Conservation (phyloP, 2,888 invertebrate genomes). For the Drosophila aldrichi region DNA sequence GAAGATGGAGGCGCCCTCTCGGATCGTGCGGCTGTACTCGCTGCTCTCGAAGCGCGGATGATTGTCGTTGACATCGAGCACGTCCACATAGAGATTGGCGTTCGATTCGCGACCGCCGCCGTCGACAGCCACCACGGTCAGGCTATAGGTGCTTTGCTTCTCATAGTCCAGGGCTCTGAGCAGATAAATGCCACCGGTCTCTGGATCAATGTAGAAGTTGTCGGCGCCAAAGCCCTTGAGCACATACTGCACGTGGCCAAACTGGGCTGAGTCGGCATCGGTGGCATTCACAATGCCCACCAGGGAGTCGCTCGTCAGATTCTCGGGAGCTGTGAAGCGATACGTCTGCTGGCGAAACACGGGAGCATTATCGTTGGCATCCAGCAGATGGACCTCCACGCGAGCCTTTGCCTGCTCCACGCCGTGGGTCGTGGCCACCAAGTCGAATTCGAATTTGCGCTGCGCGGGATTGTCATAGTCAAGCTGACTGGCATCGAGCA, state of each 20-base stretch:
- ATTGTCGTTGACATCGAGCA: conserved; percentile 92
- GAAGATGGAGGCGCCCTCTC: conserved; percentile 91
- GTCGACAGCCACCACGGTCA: conserved; percentile 92
- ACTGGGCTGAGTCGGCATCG: conserved; percentile 90
- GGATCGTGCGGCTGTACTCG: conserved; percentile 91
- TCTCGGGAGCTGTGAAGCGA: conserved; percentile 89
- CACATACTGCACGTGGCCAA: conserved; percentile 90
- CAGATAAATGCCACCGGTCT: conserved; percentile 89
- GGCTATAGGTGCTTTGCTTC: conserved; percentile 91
- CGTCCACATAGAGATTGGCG: conserved; percentile 89
- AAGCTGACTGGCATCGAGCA: conserved; percentile 88
- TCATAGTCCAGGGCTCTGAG: conserved; percentile 91
- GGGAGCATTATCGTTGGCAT: conserved; percentile 93
- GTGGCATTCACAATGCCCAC: conserved; percentile 89
- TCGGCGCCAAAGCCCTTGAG: conserved; percentile 92
- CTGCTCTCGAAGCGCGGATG: conserved; percentile 89
- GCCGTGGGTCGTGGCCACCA: conserved; percentile 87
- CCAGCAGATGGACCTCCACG: conserved; percentile 89
- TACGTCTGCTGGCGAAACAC: conserved; percentile 88
- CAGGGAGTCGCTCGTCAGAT: conserved; percentile 87
- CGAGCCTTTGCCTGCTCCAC: conserved; percentile 87
- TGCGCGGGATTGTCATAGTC: conserved; percentile 90
- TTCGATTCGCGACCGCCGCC: conserved; percentile 91
- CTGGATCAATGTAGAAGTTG: conserved; percentile 89
- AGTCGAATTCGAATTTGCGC: conserved; percentile 89